Percentiles rank a stretch among this genome's conserved stretches.
These are phyloP conservation scores for Oreohelix idahoensis DNA, from an alignment of 1,140 invertebrate genomes.

Conservation along the genomic window DNA sequence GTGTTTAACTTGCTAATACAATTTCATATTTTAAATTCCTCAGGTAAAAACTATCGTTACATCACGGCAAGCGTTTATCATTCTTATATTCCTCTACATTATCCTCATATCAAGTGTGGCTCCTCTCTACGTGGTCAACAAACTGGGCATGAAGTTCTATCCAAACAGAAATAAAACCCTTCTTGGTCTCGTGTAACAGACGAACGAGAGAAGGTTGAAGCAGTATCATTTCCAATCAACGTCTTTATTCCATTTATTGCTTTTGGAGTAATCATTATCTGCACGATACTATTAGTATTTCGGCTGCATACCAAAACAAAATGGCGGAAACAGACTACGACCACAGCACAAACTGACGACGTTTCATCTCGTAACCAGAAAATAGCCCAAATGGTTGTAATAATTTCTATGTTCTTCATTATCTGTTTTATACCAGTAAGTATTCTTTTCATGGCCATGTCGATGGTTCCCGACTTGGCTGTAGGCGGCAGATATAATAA, in stretches of 20 bases:
- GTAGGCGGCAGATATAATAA: neutral
- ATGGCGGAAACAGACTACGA: neutral
- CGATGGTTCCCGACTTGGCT: neutral
- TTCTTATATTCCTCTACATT: too few relatives aligned
- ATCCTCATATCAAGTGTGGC: neutral
- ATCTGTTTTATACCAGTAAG: neutral
- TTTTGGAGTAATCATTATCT: neutral
- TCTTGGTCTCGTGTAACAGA: neutral
- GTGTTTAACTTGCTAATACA: too few relatives aligned
- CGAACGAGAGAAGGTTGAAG: neutral
- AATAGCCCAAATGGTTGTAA: neutral
- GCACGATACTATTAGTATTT: neutral
- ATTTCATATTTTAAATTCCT: too few relatives aligned
- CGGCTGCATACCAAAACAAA: neutral
- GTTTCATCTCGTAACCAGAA: neutral
- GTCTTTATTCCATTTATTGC: neutral
- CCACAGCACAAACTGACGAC: neutral
- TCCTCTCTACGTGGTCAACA: neutral
- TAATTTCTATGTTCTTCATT: neutral
- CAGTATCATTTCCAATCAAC: neutral
- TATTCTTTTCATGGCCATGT: neutral
- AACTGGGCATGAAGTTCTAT: neutral
- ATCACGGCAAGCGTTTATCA: too few relatives aligned
- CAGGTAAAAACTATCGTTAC: too few relatives aligned
- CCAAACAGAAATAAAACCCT: neutral